Evolutionary conservation across 37 sponge, comb jelly and placozoan species (phyloP).

Genomic region (Crambe crambe): DNA sequence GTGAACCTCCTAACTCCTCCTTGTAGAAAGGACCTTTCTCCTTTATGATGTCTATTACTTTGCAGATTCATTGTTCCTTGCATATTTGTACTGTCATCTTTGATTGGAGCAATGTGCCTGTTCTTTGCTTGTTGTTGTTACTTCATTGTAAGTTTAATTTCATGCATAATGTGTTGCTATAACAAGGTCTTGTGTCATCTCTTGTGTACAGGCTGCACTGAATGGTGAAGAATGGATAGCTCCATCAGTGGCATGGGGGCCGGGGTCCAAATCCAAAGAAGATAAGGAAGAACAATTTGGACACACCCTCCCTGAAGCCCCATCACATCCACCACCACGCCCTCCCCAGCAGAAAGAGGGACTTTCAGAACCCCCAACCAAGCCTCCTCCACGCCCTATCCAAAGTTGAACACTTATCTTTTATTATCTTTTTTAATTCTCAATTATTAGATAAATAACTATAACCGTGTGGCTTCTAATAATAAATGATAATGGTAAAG

Average conservation of each 20-base stretch:
- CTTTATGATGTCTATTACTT: neutral
- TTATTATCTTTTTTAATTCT: too few species aligned
- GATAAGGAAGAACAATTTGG: slow-evolving; percentile 1
- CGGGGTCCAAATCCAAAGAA: slow-evolving; percentile 36
- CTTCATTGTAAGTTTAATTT: slow-evolving; percentile 45
- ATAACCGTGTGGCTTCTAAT: too few species aligned
- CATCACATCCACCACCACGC: slow-evolving; percentile 68
- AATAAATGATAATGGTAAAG: too few species aligned
- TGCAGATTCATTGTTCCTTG: slow-evolving; percentile 47
- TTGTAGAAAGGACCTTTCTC: too few species aligned
- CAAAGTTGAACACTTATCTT: too few species aligned
- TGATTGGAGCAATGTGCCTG: slow-evolving; percentile 67
- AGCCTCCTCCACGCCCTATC: neutral
- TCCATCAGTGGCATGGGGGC: slow-evolving; percentile 77
- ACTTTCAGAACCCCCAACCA: slow-evolving; percentile 25
- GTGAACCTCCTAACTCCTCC: too few species aligned
- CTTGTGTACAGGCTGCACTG: slow-evolving; percentile 55
- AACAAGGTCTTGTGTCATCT: neutral
- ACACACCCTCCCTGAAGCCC: slow-evolving; percentile 52
- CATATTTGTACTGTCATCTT: slow-evolving; percentile 64
- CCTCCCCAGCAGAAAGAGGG: slow-evolving; percentile 45
- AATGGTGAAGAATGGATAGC: slow-evolving; percentile 77
- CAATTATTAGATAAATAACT: too few species aligned
- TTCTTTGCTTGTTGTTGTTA: slow-evolving; percentile 59
- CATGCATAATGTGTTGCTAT: neutral